Evolutionary conservation across 1,140 invertebrate species (phyloP).

Genomic region (Pseudomyrmex sp.): DNA sequence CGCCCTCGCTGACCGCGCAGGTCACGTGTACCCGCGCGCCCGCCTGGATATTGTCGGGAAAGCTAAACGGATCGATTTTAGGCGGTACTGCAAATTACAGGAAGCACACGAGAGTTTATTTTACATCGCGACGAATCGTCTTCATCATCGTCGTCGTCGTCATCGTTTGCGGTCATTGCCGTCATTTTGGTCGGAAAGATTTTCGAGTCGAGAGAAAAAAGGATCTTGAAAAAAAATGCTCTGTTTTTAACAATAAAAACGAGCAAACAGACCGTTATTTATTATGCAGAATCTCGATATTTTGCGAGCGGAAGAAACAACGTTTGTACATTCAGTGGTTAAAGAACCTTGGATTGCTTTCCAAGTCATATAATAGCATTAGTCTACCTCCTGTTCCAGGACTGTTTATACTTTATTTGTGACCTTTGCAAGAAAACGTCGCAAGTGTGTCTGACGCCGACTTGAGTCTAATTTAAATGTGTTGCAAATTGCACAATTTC

Average conservation of each 20-base stretch:
- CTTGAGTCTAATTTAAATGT: too few species aligned
- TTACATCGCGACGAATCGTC: slow-evolving; percentile 32
- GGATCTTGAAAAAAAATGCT: not conserved
- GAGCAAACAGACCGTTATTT: not conserved
- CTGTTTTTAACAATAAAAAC: not conserved
- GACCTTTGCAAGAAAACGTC: too few species aligned
- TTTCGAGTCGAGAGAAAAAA: slow-evolving; percentile 34
- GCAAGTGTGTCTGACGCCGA: too few species aligned
- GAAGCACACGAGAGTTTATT: slow-evolving; percentile 71
- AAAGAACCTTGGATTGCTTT: not conserved
- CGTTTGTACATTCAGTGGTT: not conserved
- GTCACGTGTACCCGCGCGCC: slow-evolving; percentile 86
- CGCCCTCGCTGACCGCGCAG: slow-evolving; percentile 89
- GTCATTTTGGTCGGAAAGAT: not conserved
- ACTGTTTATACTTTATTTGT: not conserved
- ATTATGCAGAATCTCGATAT: not conserved
- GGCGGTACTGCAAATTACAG: slow-evolving; percentile 86
- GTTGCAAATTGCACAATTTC: too few species aligned
- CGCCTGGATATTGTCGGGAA: slow-evolving; percentile 86
- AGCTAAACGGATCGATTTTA: slow-evolving; percentile 87
- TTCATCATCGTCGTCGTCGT: not conserved
- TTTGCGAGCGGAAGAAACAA: not conserved
- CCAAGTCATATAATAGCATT: not conserved
- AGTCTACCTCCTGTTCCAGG: not conserved
- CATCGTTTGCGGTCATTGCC: not conserved